Base-by-base conservation (phyloP, 2,797 vertebrate species). In the Crenuchus spilurus region DNA sequence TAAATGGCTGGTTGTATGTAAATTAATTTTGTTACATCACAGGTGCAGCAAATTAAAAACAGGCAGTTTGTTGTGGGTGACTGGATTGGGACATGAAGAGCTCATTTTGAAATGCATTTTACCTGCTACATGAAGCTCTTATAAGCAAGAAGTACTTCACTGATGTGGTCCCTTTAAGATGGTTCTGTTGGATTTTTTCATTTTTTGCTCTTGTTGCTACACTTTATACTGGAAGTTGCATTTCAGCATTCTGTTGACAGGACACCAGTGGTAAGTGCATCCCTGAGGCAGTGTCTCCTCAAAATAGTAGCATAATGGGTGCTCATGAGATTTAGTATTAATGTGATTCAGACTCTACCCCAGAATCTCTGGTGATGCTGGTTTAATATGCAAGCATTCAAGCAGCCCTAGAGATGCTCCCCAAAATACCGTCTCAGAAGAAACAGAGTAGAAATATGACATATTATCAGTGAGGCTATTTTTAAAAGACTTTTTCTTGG, bases 401-500 rank as follows among this genome's bases (percentile, higher is more conserved):
- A 44, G 65, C 65, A 54, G 41, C 49, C 20, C 1, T 54, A 22
- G 42, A 28, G 16, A 64, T 6, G 9, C 66, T 9, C 6, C 22
- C 18, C 11, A 28, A 54, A 18, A 75, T 2, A 58, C 7, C 0
- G 51, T 33, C 5, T 31, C 14, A 11, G 35, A 22, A n/a, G 11
- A 65, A 46, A 48, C 2, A 24, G 11, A 13, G 37, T 58, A 51
- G 11, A 58, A 74, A 41, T 22, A 57, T 46, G 31, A 10, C 8
- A 31, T 18, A 20, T 24, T 51, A n/a, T 63, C 41, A 72, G 39
- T 24, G 80, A 48, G 78, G 70, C 58, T 22, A 52, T 58, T 58
- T 51, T 22, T 65, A 61, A 64, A 65, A 65, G 68, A 58, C 74
- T 72, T 20, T 62, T 16, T 61, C 49, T 16, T 66, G n/a, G n/a